Base-by-base conservation (phyloP, 2,113 vertebrate genomes). In the Phrynosoma blainvillii region DNA sequence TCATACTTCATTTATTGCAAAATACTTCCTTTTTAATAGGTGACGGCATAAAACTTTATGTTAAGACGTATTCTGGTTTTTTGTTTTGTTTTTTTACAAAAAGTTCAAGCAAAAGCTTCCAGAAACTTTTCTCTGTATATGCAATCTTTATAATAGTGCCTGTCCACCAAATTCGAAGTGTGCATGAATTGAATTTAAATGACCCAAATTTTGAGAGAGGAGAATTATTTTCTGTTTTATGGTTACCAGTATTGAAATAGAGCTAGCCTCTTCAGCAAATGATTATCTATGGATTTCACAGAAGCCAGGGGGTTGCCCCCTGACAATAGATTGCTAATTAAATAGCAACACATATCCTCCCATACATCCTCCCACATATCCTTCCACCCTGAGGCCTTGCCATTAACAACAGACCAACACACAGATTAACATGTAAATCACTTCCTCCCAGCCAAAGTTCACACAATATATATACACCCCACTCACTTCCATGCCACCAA, bases 11-110 rank as follows among this genome's bases (percentile, higher is more conserved):
- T 90, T 65, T 89, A 86, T 65, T 91, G 21, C 27, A 89, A 87
- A 93, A 54, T 87, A 80, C 89, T 75, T 32, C 84, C 16, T 88
- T 87, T 90, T 90, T 87, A 84, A 87, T 90, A 80, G 82, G 68
- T 79, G 42, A 40, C 40, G 80, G 56, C 79, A 77, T 54, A 79
- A 73, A 87, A 74, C 59, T 52, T 79, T 86, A 85, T 85, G 82
- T 79, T 87, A 59, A 80, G 30, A 12, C 52, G 42, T 78, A 23
- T 88, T 87, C 82, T n/a, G 66, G 36, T 1, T 36, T 36, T 1
- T 36, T 36, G 36, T 36, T 36, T 36, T n/a, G n/a, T 32, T 90
- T 54, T 85, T 30, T 75, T 84, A 56, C 62, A 66, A 79, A 76
- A 84, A 78, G 23, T 59, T 12, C 62, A 76, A 66, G 2, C 54